Base-by-base conservation (phyloP, 2,113 vertebrate genomes). In the Sapayoa aenigma region DNA sequence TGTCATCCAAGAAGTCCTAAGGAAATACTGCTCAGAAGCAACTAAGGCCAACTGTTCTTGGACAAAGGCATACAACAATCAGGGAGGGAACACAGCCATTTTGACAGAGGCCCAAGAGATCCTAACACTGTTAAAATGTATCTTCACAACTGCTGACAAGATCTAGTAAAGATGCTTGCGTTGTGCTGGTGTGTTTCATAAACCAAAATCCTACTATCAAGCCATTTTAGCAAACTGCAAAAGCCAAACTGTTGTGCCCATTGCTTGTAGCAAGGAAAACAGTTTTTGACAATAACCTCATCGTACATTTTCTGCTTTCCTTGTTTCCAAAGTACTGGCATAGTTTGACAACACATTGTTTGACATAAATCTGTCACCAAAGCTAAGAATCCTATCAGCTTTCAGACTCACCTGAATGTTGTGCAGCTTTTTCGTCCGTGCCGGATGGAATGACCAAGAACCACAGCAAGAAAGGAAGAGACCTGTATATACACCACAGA, bases 51-150 rank as follows among this genome's bases (percentile, higher is more conserved):
- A 77, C 47, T 73, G 37, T 35, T 74, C 46, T 66, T 66, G 39
- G 63, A 85, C 39, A 87, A 58, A 84, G 78, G 68, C 28, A 39
- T 27, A 23, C 35, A 69, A 71, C 33, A 67, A 79, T 17, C 37
- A 33, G 44, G 86, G 55, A 71, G 59, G 59, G 55, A 87, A 58
- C 20, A 62, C 42, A 80, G 72, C 46, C 49, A 71, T 80, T 83
- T 69, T 80, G 75, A 86, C 84, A 84, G 39, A 92, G 81, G 78
- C 30, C 87, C 52, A 58, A 81, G 84, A 94, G 80, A 93, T 31
- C 82, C 75, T 88, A 90, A 59, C 30, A 12, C 39, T 66, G 53
- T 74, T 77, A 80, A 67, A 88, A 92, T 60, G 63, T 74, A 87
- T 77, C 79, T 87, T 84, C 72, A 67, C 47, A 84, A 77, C 50